These are phyloP conservation scores for Acanthosoma haemorrhoidale DNA, from an alignment of 2,888 invertebrate species.

Conservation along the genomic window DNA sequence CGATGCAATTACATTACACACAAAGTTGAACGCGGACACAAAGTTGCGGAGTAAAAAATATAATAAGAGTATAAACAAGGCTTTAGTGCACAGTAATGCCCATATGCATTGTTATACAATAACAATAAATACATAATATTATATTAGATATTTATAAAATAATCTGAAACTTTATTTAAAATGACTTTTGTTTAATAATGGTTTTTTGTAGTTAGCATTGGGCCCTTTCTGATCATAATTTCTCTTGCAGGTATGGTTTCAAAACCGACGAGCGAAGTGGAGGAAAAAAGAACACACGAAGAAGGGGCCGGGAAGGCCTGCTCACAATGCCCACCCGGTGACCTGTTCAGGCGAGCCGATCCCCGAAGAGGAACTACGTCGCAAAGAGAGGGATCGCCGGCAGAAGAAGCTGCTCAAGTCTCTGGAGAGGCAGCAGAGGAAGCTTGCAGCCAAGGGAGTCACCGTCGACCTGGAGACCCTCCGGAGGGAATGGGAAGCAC, in stretches of 20 bases:
- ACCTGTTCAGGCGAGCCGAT: constrained; percentile 96
- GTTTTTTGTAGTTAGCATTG: too few relatives aligned
- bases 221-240: too few relatives aligned
- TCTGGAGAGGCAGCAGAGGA: constrained; percentile 84
- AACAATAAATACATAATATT: too few relatives aligned
- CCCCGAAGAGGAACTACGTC: constrained; percentile 80
- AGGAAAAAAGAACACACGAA: constrained; percentile 98
- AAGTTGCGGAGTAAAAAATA: too few relatives aligned
- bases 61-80: too few relatives aligned
- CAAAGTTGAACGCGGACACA: too few relatives aligned
- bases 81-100: too few relatives aligned
- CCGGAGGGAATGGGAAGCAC: constrained; percentile 77
- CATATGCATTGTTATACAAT: too few relatives aligned
- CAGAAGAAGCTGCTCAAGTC: constrained; percentile 89
- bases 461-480: constrained; percentile 80
- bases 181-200: too few relatives aligned
- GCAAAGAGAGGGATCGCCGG: constrained; percentile 79
- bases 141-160: too few relatives aligned
- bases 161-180: too few relatives aligned
- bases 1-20: too few relatives aligned
- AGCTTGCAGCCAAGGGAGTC: constrained; percentile 85
- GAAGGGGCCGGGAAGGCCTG: constrained; percentile 95
- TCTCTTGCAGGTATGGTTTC: constrained; percentile 92
- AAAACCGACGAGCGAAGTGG: constrained; percentile 98
- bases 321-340: constrained; percentile 96